These are phyloP conservation scores for Caradrina clavipalpis DNA, from an alignment of 2,888 invertebrate species.

Conservation along the genomic window DNA sequence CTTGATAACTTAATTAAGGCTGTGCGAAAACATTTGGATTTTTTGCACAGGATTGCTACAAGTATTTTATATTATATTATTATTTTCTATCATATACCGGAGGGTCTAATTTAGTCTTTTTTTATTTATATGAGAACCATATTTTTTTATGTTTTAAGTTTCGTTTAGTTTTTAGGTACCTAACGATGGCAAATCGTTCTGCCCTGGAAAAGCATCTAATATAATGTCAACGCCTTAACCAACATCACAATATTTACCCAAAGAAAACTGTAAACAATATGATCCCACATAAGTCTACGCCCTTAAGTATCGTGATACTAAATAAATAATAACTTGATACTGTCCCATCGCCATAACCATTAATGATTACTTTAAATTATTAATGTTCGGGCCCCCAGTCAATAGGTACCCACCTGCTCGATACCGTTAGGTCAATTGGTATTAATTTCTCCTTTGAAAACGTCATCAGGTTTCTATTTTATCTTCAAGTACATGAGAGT, in stretches of 20 bases:
- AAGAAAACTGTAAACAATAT: constrained; percentile 17
- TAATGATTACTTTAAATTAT: constrained; percentile 52
- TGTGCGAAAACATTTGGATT: neutral
- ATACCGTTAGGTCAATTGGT: constrained; percentile 22
- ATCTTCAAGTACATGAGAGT: too few relatives aligned
- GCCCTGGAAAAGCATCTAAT: too few relatives aligned
- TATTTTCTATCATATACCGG: too few relatives aligned
- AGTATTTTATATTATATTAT: neutral
- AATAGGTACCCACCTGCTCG: constrained; percentile 4
- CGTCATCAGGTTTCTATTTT: too few relatives aligned
- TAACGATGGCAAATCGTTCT: too few relatives aligned
- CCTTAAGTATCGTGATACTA: constrained; percentile 34
- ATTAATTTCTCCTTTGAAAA: constrained; percentile 1
- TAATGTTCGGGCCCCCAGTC: constrained; percentile 25
- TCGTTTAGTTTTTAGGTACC: too few relatives aligned
- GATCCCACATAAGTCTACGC: constrained; percentile 5
- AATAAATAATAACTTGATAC: constrained; percentile 51
- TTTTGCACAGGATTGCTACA: neutral
- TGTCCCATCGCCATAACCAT: constrained; percentile 40
- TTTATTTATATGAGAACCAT: too few relatives aligned
- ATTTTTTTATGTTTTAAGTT: too few relatives aligned
- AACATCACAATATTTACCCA: neutral
- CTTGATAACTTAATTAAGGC: neutral
- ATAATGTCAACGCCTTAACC: too few relatives aligned
- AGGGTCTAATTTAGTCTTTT: too few relatives aligned